A percentile compares a stretch with the other conserved stretches of the same genome.
These are phyloP conservation scores for Tenthredo amoena DNA, from an alignment of 2,888 invertebrate species.

Conservation along the genomic window DNA sequence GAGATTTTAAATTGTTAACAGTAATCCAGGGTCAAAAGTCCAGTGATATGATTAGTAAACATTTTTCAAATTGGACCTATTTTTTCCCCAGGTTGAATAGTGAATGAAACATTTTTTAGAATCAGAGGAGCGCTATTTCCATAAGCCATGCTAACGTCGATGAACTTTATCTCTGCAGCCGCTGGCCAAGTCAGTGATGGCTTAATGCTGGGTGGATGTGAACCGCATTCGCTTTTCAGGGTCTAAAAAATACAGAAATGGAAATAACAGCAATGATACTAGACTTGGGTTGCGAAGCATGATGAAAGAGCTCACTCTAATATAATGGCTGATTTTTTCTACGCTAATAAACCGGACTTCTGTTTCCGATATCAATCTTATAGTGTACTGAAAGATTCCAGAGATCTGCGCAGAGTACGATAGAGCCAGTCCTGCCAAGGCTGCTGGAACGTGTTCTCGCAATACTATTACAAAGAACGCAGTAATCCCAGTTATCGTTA, in stretches of 20 bases:
- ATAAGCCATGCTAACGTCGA: conserved; percentile 79
- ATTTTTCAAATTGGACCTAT: conserved; percentile 77
- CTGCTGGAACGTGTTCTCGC: conserved; percentile 77
- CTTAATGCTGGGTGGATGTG: background rate
- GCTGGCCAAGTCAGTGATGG: conserved; percentile 79
- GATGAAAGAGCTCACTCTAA: conserved; percentile 64
- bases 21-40: background rate
- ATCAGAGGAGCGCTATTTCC: conserved; percentile 78
- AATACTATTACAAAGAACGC: conserved; percentile 79
- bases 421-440: conserved; percentile 83
- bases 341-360: conserved; percentile 79
- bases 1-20: background rate
- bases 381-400: conserved; percentile 81
- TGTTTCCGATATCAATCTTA: conserved; percentile 78
- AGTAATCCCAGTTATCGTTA: conserved; percentile 77
- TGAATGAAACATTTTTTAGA: conserved; percentile 80
- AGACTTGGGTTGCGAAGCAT: background rate
- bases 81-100: conserved; percentile 81
- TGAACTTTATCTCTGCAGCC: conserved; percentile 79
- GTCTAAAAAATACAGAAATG: conserved; percentile 59
- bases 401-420: conserved; percentile 82
- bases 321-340: conserved; percentile 76
- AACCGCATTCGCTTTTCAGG: conserved; percentile 63
- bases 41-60: background rate
- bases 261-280: background rate